Conservation (phyloP, 2,888 invertebrate genomes). For the Nomada flava region DNA sequence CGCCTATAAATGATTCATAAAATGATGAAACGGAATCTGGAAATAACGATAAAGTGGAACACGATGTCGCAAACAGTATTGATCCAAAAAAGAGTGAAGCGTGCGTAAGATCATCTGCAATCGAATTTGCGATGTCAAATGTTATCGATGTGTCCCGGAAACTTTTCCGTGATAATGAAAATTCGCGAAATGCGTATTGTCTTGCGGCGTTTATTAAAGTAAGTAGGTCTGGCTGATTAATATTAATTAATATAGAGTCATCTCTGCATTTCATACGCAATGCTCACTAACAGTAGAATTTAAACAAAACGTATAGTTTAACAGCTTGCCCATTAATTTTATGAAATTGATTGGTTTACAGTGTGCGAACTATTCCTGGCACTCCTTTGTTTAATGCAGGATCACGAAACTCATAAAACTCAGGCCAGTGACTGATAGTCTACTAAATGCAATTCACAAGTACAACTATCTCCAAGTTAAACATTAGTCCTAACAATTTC, state of each 20-base stretch:
- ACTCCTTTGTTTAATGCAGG: not conserved
- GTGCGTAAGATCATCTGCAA: constrained; percentile 42
- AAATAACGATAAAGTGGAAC: constrained; percentile 13
- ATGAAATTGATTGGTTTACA: constrained; percentile 6
- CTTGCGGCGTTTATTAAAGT: not conserved
- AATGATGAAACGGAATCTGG: constrained; percentile 26
- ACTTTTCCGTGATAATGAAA: constrained; percentile 4
- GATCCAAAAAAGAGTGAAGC: constrained; percentile 8
- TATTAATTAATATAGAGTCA: constrained; percentile 1
- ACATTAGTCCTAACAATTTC: no score
- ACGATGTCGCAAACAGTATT: constrained; percentile 10
- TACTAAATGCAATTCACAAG: not conserved
- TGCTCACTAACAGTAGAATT: no score
- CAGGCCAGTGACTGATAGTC: not conserved
- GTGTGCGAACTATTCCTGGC: not conserved
- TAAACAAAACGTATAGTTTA: not conserved
- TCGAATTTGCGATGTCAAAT: constrained; percentile 68
- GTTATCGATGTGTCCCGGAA: constrained; percentile 65
- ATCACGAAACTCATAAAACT: not conserved
- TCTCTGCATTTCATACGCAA: no score
- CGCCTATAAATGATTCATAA: constrained; percentile 12
- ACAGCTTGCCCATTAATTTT: no score
- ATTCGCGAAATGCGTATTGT: constrained; percentile 4
- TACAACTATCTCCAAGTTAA: not conserved
- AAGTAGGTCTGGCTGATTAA: constrained; percentile 1